phyloP scores from a whole-genome alignment of 2,797 vertebrate genomes.

The Nyctalus aviator region DNA sequence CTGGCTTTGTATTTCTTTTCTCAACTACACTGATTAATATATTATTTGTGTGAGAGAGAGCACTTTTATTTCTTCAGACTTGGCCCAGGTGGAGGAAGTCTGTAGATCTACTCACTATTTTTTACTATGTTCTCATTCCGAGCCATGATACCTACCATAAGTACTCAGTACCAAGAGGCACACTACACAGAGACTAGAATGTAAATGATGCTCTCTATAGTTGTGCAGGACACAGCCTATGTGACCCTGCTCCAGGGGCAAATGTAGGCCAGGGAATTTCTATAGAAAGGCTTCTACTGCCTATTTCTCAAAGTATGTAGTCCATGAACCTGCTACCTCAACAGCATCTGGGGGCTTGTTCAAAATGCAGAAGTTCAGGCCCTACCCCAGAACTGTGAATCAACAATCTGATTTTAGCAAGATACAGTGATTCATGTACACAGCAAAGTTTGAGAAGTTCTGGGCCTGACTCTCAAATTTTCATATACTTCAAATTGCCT shows the following conservation, averaged over 20 bases:
- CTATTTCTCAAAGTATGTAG: not conserved
- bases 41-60: slow-evolving; percentile 31
- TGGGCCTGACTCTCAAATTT: not conserved
- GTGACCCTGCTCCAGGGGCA: not conserved
- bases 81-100: not conserved
- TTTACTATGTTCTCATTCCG: not conserved
- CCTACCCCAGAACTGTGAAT: not conserved
- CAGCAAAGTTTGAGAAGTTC: not conserved
- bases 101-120: not conserved
- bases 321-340: not conserved
- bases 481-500: slow-evolving; percentile 9
- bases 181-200: not conserved
- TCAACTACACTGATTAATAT: slow-evolving; percentile 40
- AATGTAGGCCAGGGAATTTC: not conserved
- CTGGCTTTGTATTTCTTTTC: slow-evolving; percentile 44
- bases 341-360: not conserved
- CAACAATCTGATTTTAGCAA: slow-evolving; percentile 37
- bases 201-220: not conserved
- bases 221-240: not conserved
- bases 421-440: not conserved
- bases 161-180: not conserved
- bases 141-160: not conserved
- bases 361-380: slow-evolving; percentile 19
- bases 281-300: not conserved
- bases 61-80: slow-evolving; percentile 47